These are phyloP conservation scores for Gavialis gangeticus DNA, from an alignment of 2,113 vertebrate species.

Conservation along the genomic window DNA sequence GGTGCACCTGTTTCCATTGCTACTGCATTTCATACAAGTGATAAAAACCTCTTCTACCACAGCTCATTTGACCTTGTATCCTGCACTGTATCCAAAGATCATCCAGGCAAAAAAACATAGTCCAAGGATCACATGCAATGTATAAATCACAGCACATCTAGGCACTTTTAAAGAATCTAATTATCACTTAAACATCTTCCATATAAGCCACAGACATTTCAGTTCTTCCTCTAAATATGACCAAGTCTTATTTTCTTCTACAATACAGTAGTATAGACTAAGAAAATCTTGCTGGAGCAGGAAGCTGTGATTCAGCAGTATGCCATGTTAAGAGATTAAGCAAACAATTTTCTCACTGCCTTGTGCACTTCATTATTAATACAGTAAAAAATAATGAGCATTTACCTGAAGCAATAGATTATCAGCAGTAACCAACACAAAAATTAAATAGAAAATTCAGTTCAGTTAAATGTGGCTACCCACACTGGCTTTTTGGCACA, in stretches of 20 bases:
- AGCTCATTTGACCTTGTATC: constrained; percentile 32
- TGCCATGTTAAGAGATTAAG: not conserved
- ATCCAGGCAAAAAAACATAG: constrained; percentile 38
- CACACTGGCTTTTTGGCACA: not conserved
- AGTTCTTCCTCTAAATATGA: constrained; percentile 11
- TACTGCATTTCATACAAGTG: not conserved
- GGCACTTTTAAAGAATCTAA: constrained; percentile 24
- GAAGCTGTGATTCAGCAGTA: not conserved
- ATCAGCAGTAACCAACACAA: not conserved
- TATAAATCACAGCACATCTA: not conserved
- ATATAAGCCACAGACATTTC: not conserved
- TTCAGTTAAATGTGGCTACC: not conserved
- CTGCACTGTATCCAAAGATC: constrained; percentile 45
- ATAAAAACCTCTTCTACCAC: not conserved
- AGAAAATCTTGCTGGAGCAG: not conserved
- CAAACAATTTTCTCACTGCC: constrained; percentile 2
- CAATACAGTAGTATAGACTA: not conserved
- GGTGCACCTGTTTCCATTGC: not conserved
- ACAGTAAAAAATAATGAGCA: constrained; percentile 20
- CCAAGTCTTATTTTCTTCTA: not conserved
- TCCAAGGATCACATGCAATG: constrained; percentile 34
- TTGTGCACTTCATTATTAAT: constrained; percentile 15
- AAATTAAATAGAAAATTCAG: constrained; percentile 8
- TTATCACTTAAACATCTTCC: constrained; percentile 26
- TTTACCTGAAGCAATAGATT: constrained; percentile 33